Evolutionary conservation across 2,113 vertebrate species (phyloP).

Genomic region (Chionis minor): DNA sequence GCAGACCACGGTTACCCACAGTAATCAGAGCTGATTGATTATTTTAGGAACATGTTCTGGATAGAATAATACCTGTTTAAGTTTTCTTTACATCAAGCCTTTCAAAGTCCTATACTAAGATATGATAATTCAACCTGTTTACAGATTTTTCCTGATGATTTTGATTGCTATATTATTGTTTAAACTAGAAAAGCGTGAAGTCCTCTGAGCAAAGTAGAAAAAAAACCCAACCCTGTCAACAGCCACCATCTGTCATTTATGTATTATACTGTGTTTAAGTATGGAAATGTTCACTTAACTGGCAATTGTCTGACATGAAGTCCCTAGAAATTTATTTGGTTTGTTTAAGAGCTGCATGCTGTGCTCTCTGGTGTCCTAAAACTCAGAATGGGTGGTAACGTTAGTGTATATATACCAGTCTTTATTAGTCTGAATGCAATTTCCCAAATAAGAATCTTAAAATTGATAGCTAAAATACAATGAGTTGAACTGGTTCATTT

Average conservation of each 20-base stretch:
- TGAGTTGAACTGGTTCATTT: background rate
- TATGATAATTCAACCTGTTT: background rate
- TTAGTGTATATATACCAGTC: background rate
- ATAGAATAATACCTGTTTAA: background rate
- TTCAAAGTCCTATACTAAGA: background rate
- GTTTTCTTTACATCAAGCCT: background rate
- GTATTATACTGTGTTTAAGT: slow-evolving; percentile 63
- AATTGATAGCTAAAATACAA: background rate
- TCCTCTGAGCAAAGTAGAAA: background rate
- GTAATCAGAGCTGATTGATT: background rate
- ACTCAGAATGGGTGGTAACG: background rate
- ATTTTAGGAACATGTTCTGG: background rate
- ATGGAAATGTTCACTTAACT: slow-evolving; percentile 56
- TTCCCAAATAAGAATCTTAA: background rate
- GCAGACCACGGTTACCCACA: rapidly evolving
- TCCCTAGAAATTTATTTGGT: background rate
- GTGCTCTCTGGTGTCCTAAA: background rate
- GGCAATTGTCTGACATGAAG: background rate
- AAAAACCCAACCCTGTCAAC: background rate
- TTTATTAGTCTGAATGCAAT: background rate
- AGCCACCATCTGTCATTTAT: slow-evolving; percentile 68
- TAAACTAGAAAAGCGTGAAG: background rate
- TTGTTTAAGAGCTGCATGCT: background rate
- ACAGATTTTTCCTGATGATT: background rate
- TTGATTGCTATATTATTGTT: background rate